Evolutionary conservation across 2,113 vertebrate species (phyloP), one percentile per base, ranked within the genome.

Genomic region (Regulus satrapa): DNA sequence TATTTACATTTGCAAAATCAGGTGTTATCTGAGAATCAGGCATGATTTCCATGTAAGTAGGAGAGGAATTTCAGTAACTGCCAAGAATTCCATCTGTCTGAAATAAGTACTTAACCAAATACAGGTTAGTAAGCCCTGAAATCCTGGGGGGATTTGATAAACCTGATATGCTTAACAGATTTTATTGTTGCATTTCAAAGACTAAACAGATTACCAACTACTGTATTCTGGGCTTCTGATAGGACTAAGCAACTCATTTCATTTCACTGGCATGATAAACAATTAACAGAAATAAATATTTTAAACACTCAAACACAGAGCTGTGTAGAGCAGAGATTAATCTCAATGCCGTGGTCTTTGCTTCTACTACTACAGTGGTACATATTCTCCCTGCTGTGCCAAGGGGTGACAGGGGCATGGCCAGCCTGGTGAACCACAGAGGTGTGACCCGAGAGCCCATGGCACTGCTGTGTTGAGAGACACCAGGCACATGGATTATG

Each of bases 41-140:
- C 67, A 72, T 7, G 31, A 81, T 81, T 81, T 94, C 43, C 61
- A 78, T 74, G 68, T 55, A 96, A 82, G 76, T 67, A 73, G 59
- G 63, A 77, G 31, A 92, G 36, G 86, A 95, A 95, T 96, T 91
- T 83, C 88, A 77, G 38, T 64, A 45, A 81, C 83, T 79, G 92
- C 76, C 83, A 95, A 85, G 79, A 91, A 94, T 74, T 89, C 93
- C 90, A 63, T 81, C 90, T 94, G 92, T 85, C 76, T 94, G 45
- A 94, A 90, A 34, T 62, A 88, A 89, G 58, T 61, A 69, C 45
- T 94, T 94, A 90, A 77, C 79, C 88, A 90, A 94, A 96, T 54
- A 74, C 67, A 87, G 85, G 83, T 88, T 88, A 81, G 84, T 77
- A 94, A 95, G 14, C 73, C 76, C 73, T 81, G 64, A 86, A 95